Evolutionary conservation across 2,113 vertebrate genomes (phyloP), one percentile per base, ranked within the genome.

Genomic region (Podarcis cretensis): DNA sequence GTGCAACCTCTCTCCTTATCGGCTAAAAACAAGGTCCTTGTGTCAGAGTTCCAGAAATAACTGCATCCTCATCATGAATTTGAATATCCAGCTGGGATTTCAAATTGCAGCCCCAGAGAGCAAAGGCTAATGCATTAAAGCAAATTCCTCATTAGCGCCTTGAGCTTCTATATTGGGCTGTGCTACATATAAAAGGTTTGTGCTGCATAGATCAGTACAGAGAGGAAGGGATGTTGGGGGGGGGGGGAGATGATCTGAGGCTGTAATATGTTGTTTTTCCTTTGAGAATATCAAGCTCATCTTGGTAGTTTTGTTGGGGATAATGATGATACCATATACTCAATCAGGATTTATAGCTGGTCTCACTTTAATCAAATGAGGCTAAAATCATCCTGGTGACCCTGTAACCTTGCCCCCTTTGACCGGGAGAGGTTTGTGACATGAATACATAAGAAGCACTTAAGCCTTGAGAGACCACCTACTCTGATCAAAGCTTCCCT

Each of bases 41-140:
- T 85, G 92, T 81, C 57, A 92, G 54, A 86, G 30, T 88, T 89
- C 21, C 86, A 91, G 86, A 91, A 95, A 94, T 92, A 93, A 92
- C 57, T 94, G 76, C 79, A 91, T 32, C 87, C 73, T 91, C 83
- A 54, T 91, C 80, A 93, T 91, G 89, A 92, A 90, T 92, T 85
- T 88, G 83, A 93, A 91, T 91, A 92, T 91, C 88, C 93, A 94
- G 76, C 73, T 94, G 92, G 88, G 91, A 86, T 87, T 94, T 91
- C 86, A 94, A 81, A 91, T 93, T 83, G 59, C 73, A 84, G 79
- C 0, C 0, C 68, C 0, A 4, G 73, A 92, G 76, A 13, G 0
- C 85, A 85, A 91, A 91, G 83, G 18, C 35, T 90, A 89, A 89
- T 82, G 43, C 14, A 14, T 77, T 88, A 73, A 89, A 90, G 81